Evolutionary conservation across 2,888 invertebrate species (phyloP), one percentile per base, ranked within the genome.

Genomic region (Sinodicranocentrus sp.): DNA sequence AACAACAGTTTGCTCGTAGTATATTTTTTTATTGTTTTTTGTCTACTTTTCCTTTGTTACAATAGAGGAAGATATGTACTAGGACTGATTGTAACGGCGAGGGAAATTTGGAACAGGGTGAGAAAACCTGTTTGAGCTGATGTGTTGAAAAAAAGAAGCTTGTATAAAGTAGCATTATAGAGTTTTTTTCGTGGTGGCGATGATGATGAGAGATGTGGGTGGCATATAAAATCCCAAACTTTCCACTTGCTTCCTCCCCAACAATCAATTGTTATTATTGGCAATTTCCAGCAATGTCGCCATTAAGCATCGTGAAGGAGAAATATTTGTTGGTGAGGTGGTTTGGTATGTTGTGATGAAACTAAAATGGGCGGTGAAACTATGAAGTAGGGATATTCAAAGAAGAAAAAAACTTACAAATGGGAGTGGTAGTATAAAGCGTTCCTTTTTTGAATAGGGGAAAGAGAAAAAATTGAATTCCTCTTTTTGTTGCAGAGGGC

Each of bases 221-320:
- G 54, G 75, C 63, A 65, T 65, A 28, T 33, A 48, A 75, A 75
- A 65, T 25, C 28, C 33, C 33, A 33, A 33, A 6, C 8, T 3
- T 48, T 48, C n/a, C n/a, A 3, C 15, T n/a, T 48, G 5, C n/a
- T 17, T 48, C 33, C 19, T 39, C 39, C 15, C 19, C 28, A 19
- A 65, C 75, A 39, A 75, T 63, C 75, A 75, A 75, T 63, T 75
- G 75, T 52, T 75, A 75, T 75, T 65, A 75, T 75, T 63, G 65
- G 26, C 67, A 52, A 75, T 75, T 61, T 48, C 19, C 21, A 44
- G 28, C 48, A 65, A 63, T 44, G 61, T 26, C 44, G 44, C 44
- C 25, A 75, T 73, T 63, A 73, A 73, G 23, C 21, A 33, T 75
- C 33, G 17, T 28, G 48, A 52, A 8, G 33, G 52, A 52, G 25